Conservation (phyloP, 2,113 vertebrate species). For the Hoplias malabaricus region DNA sequence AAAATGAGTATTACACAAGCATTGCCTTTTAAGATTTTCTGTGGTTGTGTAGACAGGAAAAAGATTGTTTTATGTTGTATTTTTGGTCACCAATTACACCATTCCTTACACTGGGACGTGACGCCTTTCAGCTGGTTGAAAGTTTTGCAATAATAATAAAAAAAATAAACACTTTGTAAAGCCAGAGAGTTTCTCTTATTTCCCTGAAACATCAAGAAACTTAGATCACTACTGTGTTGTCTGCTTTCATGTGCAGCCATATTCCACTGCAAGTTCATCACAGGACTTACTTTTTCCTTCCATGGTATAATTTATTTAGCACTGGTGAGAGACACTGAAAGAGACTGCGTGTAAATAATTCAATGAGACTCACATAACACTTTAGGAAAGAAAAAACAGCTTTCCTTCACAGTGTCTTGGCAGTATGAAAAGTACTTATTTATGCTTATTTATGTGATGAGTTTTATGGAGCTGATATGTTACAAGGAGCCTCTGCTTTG, state of each 20-base stretch:
- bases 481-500: background rate
- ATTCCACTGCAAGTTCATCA: slow-evolving; percentile 1
- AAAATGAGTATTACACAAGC: background rate
- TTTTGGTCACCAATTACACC: background rate
- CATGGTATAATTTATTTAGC: slow-evolving; percentile 69
- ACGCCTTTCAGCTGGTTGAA: background rate
- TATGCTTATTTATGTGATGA: background rate
- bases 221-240: background rate
- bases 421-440: slow-evolving; percentile 13
- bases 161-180: background rate
- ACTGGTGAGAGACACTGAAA: slow-evolving; percentile 67
- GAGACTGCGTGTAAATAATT: slow-evolving; percentile 80
- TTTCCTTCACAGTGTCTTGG: slow-evolving; percentile 18
- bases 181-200: background rate
- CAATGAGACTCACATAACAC: slow-evolving; percentile 69
- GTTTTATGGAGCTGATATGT: background rate
- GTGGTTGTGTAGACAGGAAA: background rate
- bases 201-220: background rate
- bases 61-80: background rate
- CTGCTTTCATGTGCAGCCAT: background rate
- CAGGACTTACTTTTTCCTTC: slow-evolving; percentile 57
- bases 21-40: background rate
- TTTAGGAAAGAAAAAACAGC: slow-evolving; percentile 45
- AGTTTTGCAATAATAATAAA: background rate
- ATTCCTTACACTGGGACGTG: background rate